Evolutionary conservation across 2,113 vertebrate species (phyloP).

Genomic region (Erythrocercus mccallii): DNA sequence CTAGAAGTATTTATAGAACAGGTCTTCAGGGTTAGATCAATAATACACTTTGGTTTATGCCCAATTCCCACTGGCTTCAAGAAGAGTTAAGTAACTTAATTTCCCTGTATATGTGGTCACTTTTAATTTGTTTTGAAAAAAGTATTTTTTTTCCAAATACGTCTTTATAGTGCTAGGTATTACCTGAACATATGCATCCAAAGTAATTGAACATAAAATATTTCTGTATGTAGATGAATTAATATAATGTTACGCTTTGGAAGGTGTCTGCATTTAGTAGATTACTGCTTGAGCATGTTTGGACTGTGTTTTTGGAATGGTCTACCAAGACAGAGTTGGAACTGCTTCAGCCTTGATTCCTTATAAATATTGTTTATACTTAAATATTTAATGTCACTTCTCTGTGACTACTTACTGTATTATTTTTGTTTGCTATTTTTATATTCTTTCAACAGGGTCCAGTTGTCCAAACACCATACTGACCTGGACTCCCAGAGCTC

Average conservation of each 20-base stretch:
- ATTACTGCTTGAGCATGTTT: not conserved
- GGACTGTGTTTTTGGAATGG: not conserved
- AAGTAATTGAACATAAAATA: not conserved
- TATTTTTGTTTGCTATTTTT: not conserved
- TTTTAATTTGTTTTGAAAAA: not conserved
- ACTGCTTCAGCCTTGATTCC: not conserved
- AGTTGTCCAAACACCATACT: not conserved
- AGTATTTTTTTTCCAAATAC: not conserved
- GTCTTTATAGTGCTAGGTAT: not conserved
- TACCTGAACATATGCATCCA: not conserved
- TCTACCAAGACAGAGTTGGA: not conserved
- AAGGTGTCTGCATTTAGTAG: not conserved
- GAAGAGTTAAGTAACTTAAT: not conserved
- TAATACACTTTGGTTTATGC: not conserved
- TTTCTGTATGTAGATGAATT: not conserved
- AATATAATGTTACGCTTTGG: not conserved
- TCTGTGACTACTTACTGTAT: not conserved
- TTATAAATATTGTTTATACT: not conserved
- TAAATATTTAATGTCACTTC: not conserved
- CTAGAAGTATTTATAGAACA: not conserved
- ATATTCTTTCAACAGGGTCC: not conserved
- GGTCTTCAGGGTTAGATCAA: not conserved
- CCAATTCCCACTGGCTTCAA: not conserved
- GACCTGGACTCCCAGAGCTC: not conserved
- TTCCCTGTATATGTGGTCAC: not conserved